Evolutionary conservation across 2,113 vertebrate genomes (phyloP).

Genomic region (Alethe castanea): DNA sequence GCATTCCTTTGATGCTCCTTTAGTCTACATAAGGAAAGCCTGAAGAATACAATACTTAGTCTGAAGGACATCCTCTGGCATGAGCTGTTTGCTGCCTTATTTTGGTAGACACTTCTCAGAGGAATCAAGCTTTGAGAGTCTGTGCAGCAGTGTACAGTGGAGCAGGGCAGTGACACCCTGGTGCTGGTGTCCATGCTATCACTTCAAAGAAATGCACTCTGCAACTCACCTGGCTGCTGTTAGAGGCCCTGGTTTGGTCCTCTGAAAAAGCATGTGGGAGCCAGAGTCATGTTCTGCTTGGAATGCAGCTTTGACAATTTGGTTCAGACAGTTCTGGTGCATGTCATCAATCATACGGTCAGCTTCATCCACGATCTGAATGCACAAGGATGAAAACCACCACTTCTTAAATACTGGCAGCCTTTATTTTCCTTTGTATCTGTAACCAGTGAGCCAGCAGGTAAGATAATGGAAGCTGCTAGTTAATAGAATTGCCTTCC

Average conservation of each 20-base stretch:
- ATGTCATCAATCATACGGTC: constrained; percentile 96
- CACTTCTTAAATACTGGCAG: neutral
- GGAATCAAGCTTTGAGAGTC: neutral
- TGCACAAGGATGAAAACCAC: neutral
- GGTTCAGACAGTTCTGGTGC: constrained; percentile 91
- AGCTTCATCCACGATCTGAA: constrained; percentile 90
- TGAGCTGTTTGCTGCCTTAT: neutral
- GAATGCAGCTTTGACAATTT: constrained; percentile 82
- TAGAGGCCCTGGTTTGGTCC: constrained; percentile 65
- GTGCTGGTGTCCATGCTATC: neutral
- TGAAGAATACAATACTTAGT: neutral
- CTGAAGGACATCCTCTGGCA: neutral
- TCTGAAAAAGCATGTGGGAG: constrained; percentile 67
- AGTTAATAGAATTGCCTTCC: neutral
- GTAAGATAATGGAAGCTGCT: neutral
- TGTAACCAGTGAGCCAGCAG: neutral
- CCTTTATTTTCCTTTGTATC: neutral
- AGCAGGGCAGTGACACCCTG: neutral
- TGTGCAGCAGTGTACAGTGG: neutral
- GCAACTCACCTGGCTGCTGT: constrained; percentile 83
- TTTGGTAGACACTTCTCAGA: neutral
- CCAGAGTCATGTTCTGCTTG: neutral
- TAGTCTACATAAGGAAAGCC: neutral
- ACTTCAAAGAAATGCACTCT: neutral
- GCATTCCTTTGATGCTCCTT: neutral